These are phyloP conservation scores for Xyrauchen texanus DNA, from an alignment of 2,113 vertebrate genomes.

Conservation along the genomic window DNA sequence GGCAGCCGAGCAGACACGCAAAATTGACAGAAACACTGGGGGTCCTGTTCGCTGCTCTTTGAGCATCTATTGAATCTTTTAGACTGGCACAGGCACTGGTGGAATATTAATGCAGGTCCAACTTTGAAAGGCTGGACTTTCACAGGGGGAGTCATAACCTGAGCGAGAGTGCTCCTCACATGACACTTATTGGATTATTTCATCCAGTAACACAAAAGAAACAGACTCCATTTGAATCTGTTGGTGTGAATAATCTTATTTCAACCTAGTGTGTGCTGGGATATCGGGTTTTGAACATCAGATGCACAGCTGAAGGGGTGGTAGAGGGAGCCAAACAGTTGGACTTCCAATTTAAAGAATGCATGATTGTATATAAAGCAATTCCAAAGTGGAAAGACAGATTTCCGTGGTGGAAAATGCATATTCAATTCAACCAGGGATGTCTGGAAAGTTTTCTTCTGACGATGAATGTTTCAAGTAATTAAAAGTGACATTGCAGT, in stretches of 20 bases:
- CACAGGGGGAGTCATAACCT: constrained; percentile 59
- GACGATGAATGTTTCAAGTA: background rate
- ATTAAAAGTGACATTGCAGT: background rate
- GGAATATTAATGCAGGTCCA: constrained; percentile 71
- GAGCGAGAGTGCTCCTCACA: constrained; percentile 55
- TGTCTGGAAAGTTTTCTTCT: constrained; percentile 13
- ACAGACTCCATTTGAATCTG: constrained; percentile 56
- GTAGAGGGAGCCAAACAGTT: too few relatives aligned
- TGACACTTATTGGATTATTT: constrained; percentile 52
- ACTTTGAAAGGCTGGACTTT: constrained; percentile 66
- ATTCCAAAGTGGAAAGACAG: background rate
- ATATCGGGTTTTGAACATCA: constrained; percentile 47
- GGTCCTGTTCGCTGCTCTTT: constrained; percentile 53
- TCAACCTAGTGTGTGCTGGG: constrained; percentile 37
- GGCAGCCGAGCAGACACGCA: constrained; percentile 58
- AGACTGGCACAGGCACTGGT: constrained; percentile 36
- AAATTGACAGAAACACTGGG: constrained; percentile 73
- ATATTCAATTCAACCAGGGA: constrained; percentile 35
- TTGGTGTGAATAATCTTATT: constrained; percentile 69
- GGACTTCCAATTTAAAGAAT: too few relatives aligned
- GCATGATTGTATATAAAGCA: background rate
- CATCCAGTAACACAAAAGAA: constrained; percentile 55
- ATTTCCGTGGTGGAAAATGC: background rate
- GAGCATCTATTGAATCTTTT: constrained; percentile 48
- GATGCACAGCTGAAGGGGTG: background rate